These are phyloP conservation scores for Microcebus tavaratra DNA, from an alignment of 2,113 vertebrate genomes.

Conservation along the genomic window DNA sequence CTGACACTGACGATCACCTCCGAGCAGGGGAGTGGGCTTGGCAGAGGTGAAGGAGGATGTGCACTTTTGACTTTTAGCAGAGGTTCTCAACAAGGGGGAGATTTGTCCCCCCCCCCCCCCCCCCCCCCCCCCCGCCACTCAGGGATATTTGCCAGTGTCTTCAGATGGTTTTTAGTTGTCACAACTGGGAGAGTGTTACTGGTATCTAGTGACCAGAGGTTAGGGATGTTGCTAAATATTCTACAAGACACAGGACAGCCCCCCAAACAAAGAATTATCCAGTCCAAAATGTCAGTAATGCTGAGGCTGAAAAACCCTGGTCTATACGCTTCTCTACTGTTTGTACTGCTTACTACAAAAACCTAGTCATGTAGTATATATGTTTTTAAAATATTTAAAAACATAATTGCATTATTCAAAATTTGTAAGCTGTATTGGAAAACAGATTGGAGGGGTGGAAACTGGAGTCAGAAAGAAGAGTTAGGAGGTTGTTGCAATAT, in stretches of 20 bases:
- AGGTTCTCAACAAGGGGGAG: background rate
- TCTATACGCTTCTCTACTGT: background rate
- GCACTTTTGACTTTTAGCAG: background rate
- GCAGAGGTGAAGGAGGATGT: background rate
- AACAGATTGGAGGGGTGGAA: background rate
- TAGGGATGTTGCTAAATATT: background rate
- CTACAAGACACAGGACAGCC: background rate
- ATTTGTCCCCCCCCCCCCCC: background rate
- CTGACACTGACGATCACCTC: background rate
- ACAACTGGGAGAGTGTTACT: background rate
- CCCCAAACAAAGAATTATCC: background rate
- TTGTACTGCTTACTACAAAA: background rate
- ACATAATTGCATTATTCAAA: background rate
- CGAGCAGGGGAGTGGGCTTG: background rate
- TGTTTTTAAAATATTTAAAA: constrained; percentile 3
- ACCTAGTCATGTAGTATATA: background rate
- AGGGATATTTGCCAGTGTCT: background rate
- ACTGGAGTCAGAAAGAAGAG: background rate
- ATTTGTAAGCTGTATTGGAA: background rate
- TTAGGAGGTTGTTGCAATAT: background rate
- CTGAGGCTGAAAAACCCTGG: background rate
- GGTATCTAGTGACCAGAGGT: background rate
- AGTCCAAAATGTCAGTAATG: background rate
- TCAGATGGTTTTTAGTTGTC: background rate
- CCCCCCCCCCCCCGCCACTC: background rate